phyloP scores from a whole-genome alignment of 2,113 vertebrate species.

The Cinclus mexicanus region DNA sequence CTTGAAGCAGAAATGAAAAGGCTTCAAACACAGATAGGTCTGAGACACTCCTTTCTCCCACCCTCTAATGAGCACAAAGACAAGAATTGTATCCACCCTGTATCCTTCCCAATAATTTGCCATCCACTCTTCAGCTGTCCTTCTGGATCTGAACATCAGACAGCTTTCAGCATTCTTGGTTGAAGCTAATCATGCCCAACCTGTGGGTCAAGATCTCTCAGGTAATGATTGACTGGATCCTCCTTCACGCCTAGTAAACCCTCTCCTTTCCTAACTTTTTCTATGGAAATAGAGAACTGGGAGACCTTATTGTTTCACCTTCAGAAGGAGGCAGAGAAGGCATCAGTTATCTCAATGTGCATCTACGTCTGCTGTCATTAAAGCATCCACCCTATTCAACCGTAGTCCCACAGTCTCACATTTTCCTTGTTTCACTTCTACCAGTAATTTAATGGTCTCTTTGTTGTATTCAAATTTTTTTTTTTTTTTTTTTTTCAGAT shows the following conservation, averaged over 20 bases:
- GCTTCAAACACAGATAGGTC: neutral
- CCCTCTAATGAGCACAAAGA: neutral
- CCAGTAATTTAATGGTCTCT: neutral
- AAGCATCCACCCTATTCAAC: neutral
- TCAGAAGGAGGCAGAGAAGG: neutral
- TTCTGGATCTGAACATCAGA: neutral
- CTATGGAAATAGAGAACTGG: neutral
- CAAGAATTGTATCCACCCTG: neutral
- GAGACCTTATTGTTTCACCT: neutral
- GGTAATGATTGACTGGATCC: neutral
- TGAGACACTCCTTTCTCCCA: neutral
- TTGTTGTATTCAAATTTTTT: neutral
- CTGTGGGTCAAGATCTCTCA: fast-evolving
- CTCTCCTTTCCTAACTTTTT: neutral
- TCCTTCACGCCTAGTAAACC: neutral
- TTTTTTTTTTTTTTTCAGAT: neutral
- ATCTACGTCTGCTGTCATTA: neutral
- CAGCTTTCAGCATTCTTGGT: neutral
- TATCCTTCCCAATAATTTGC: neutral
- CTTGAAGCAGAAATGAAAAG: neutral
- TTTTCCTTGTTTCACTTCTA: neutral
- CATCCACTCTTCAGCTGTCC: neutral
- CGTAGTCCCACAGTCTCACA: fast-evolving
- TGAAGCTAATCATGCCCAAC: neutral
- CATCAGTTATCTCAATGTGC: neutral